Evolutionary conservation across 2,888 invertebrate genomes (phyloP).

Genomic region (Bombylius discolor): DNA sequence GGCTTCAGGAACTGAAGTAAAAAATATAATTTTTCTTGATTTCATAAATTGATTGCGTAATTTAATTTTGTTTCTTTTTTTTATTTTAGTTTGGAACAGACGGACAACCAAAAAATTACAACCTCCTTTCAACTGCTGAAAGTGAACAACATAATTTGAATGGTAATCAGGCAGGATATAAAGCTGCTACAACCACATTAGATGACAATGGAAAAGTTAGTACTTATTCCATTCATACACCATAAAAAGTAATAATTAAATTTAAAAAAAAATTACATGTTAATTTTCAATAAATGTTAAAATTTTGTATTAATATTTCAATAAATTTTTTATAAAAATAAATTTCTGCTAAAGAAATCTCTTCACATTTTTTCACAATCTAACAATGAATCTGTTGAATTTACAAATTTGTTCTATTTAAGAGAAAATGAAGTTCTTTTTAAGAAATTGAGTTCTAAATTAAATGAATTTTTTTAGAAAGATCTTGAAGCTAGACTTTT

Average conservation of each 20-base stretch:
- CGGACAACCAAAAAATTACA: constrained; percentile 31
- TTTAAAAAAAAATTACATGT: background rate
- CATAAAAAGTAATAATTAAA: constrained; percentile 2
- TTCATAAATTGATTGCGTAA: too few relatives aligned
- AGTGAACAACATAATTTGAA: constrained; percentile 38
- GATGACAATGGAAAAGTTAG: constrained; percentile 51
- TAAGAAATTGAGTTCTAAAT: too few relatives aligned
- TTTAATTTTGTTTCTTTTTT: background rate
- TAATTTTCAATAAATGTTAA: constrained; percentile 6
- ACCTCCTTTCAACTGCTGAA: constrained; percentile 33
- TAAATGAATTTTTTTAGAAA: too few relatives aligned
- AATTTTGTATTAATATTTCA: too few relatives aligned
- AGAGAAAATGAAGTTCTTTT: too few relatives aligned
- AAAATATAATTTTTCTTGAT: background rate
- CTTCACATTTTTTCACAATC: too few relatives aligned
- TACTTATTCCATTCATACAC: constrained; percentile 40
- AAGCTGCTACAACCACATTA: constrained; percentile 43
- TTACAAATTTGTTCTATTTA: too few relatives aligned
- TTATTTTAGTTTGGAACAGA: constrained; percentile 25
- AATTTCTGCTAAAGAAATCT: too few relatives aligned
- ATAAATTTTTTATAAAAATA: too few relatives aligned
- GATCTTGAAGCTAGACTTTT: too few relatives aligned
- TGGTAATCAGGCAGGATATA: constrained; percentile 41
- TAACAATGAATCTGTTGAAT: too few relatives aligned
- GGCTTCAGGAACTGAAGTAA: constrained; percentile 34